phyloP scores from a whole-genome alignment of 2,888 invertebrate species.

The Amitus sp. region DNA sequence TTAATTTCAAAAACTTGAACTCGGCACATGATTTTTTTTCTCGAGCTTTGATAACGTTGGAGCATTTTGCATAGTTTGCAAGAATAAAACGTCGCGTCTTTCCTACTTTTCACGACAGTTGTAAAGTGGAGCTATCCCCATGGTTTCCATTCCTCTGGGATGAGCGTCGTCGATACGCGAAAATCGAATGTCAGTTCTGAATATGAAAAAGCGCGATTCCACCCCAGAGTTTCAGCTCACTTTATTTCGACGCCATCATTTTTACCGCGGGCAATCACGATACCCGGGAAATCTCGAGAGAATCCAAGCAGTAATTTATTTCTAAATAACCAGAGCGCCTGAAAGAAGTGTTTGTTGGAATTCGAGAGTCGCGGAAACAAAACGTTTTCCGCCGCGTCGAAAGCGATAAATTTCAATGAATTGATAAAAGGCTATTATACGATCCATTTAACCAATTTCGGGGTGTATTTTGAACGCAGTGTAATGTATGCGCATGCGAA shows the following conservation, averaged over 20 bases:
- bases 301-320: background rate
- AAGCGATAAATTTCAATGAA: background rate
- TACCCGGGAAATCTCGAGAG: constrained; percentile 13
- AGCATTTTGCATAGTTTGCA: constrained; percentile 3
- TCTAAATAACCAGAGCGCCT: too few species aligned
- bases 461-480: background rate
- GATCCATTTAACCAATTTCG: constrained; percentile 6
- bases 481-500: constrained; percentile 14
- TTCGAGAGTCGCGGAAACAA: constrained; percentile 20
- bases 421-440: constrained; percentile 3
- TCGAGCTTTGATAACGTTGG: too few species aligned
- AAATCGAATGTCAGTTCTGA: constrained; percentile 53
- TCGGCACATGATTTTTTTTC: too few species aligned
- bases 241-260: constrained; percentile 9
- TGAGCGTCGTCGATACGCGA: constrained; percentile 41
- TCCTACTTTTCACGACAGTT: too few species aligned
- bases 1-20: too few species aligned
- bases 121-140: constrained; percentile 9
- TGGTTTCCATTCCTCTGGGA: constrained; percentile 28
- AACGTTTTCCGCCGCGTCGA: background rate
- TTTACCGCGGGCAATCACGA: constrained; percentile 15
- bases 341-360: background rate
- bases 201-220: constrained; percentile 49
- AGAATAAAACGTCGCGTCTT: background rate
- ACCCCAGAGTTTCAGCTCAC: constrained; percentile 16